phyloP scores from a whole-genome alignment of 2,113 vertebrate species.

The Corythoichthys haematopterus region DNA sequence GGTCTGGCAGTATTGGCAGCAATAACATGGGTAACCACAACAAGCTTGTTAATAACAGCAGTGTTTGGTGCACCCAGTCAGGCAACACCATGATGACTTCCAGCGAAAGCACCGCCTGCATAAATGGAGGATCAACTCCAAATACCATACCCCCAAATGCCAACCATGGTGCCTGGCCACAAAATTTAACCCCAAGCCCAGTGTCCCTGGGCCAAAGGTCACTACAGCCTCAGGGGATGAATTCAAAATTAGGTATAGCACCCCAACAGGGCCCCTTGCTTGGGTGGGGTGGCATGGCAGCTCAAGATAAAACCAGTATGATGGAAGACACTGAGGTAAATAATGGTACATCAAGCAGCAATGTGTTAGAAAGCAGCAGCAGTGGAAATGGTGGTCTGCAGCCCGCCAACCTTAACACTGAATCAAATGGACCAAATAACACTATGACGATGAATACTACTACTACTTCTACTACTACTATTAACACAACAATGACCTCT shows the following conservation, averaged over 20 bases:
- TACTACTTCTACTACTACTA: slow-evolving; percentile 82
- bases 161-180: slow-evolving; percentile 93
- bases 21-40: slow-evolving; percentile 83
- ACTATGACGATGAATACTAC: slow-evolving; percentile 80
- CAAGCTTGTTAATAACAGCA: slow-evolving; percentile 50
- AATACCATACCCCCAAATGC: slow-evolving; percentile 93
- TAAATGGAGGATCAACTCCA: slow-evolving; percentile 89
- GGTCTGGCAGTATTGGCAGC: slow-evolving; percentile 75
- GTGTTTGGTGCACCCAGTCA: slow-evolving; percentile 58
- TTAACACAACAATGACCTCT: slow-evolving; percentile 96
- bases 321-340: slow-evolving; percentile 77
- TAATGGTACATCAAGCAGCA: slow-evolving; percentile 85
- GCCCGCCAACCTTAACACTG: slow-evolving; percentile 93
- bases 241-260: slow-evolving; percentile 77
- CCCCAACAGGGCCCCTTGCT: slow-evolving; percentile 52
- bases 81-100: slow-evolving; percentile 46
- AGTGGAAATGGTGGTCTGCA: slow-evolving; percentile 77
- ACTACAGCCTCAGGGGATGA: slow-evolving; percentile 87
- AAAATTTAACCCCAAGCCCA: slow-evolving; percentile 55
- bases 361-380: slow-evolving; percentile 76
- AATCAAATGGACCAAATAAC: slow-evolving; percentile 99
- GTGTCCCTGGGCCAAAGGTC: slow-evolving; percentile 80
- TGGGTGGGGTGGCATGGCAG: slow-evolving; percentile 83
- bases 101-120: slow-evolving; percentile 72
- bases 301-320: slow-evolving; percentile 77